Conservation (phyloP, 1,140 invertebrate species). For the Geopemphigus sp. region DNA sequence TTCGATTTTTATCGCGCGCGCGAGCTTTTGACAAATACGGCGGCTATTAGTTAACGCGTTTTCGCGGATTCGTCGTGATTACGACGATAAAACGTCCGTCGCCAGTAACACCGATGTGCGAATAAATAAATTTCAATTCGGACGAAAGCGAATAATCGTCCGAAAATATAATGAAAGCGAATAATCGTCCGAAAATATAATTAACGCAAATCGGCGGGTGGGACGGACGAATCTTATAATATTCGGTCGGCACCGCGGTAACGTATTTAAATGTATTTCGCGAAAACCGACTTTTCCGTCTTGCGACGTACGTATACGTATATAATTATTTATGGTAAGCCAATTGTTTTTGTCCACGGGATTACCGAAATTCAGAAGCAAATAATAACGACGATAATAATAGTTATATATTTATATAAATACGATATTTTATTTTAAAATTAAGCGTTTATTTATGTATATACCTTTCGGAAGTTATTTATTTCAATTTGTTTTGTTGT, state of each 20-base stretch:
- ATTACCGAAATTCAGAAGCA: not conserved
- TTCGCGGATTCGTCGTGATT: not conserved
- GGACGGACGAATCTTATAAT: not conserved
- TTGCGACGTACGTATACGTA: too few relatives aligned
- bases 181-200: too few relatives aligned
- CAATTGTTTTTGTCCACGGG: too few relatives aligned
- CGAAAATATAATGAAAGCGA: too few relatives aligned
- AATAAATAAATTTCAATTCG: conserved; percentile 18
- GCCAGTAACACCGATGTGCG: not conserved
- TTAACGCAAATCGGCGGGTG: not conserved
- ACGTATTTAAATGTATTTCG: conserved; percentile 8
- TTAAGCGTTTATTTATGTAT: too few relatives aligned
- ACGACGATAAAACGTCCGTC: not conserved
- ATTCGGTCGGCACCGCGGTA: not conserved
- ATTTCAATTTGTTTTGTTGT: conserved; percentile 20
- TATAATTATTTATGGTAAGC: conserved; percentile 14
- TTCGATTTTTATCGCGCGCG: not conserved
- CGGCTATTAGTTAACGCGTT: not conserved
- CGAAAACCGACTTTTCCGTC: not conserved
- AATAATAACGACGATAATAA: not conserved
- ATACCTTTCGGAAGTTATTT: not conserved
- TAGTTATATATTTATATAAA: not conserved
- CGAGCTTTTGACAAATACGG: not conserved
- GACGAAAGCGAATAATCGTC: not conserved
- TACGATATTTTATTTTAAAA: not conserved